Conservation (phyloP, 2,797 vertebrate genomes). For the Champsocephalus gunnari region DNA sequence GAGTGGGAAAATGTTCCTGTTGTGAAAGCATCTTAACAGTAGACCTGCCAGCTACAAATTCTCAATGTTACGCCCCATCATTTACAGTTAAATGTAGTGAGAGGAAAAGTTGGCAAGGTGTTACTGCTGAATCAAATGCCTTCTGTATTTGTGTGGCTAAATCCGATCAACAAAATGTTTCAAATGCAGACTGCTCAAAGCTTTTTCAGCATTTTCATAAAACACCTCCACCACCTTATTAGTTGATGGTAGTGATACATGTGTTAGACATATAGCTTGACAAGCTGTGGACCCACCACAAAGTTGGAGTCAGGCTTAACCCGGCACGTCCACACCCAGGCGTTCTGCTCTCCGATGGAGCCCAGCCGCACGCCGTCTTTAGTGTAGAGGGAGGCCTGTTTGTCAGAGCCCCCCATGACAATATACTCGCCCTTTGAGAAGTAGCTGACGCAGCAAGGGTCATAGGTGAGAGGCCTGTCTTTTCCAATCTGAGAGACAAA, state of each 20-base stretch:
- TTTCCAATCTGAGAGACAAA: slow-evolving; percentile 89
- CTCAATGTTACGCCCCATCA: slow-evolving; percentile 51
- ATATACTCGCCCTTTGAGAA: slow-evolving; percentile 98
- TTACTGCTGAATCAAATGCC: slow-evolving; percentile 57
- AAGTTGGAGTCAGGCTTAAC: slow-evolving; percentile 98
- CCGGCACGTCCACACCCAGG: slow-evolving; percentile 96
- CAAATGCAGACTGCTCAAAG: slow-evolving; percentile 22
- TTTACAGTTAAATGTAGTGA: slow-evolving; percentile 65
- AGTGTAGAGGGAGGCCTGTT: slow-evolving; percentile 95
- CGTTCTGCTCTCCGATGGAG: slow-evolving; percentile 91
- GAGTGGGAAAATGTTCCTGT: slow-evolving; percentile 78
- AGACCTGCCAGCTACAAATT: slow-evolving; percentile 62
- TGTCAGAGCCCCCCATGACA: slow-evolving; percentile 94
- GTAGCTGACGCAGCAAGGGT: slow-evolving; percentile 97
- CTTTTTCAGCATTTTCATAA: slow-evolving; percentile 27
- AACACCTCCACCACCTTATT: slow-evolving; percentile 2
- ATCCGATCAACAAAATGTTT: slow-evolving; percentile 38
- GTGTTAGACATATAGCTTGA: slow-evolving; percentile 30
- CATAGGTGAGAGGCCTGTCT: slow-evolving; percentile 91
- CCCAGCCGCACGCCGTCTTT: slow-evolving; percentile 95
- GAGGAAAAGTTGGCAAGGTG: slow-evolving; percentile 52
- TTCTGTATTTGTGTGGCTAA: slow-evolving; percentile 37
- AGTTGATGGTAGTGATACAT: slow-evolving; percentile 14
- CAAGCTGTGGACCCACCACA: slow-evolving; percentile 87
- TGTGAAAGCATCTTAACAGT: slow-evolving; percentile 66